These are phyloP conservation scores for Lissonota sp. DNA, from an alignment of 2,888 invertebrate species.

Conservation along the genomic window DNA sequence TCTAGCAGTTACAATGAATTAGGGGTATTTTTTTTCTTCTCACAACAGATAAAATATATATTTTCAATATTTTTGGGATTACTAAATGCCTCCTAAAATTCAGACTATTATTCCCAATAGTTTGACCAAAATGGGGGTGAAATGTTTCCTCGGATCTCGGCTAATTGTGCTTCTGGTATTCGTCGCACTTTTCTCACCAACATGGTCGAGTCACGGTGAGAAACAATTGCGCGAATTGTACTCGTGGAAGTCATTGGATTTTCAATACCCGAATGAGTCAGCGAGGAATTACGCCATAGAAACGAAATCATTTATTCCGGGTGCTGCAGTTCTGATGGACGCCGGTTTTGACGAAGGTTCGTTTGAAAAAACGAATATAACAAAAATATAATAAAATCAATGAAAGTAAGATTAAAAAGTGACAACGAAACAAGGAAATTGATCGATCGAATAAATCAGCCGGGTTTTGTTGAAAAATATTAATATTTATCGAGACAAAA, in stretches of 20 bases:
- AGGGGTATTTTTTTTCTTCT: no score
- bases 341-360: constrained; percentile 87
- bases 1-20: no score
- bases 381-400: no score
- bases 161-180: constrained; percentile 29
- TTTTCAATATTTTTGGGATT: no score
- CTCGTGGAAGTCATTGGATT: constrained; percentile 89
- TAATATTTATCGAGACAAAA: no score
- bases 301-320: constrained; percentile 85
- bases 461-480: no score
- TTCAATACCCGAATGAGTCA: constrained; percentile 85
- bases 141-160: neutral
- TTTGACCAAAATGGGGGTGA: constrained; percentile 10
- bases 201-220: neutral
- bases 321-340: constrained; percentile 88
- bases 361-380: neutral
- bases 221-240: constrained; percentile 83
- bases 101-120: no score
- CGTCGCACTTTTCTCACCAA: constrained; percentile 17
- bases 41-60: no score
- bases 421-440: no score
- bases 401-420: no score
- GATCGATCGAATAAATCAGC: no score
- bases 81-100: no score
- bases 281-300: constrained; percentile 84